Evolutionary conservation across 2,113 vertebrate genomes (phyloP), one percentile per base, ranked within the genome.

Genomic region (Oryzias melastigma): DNA sequence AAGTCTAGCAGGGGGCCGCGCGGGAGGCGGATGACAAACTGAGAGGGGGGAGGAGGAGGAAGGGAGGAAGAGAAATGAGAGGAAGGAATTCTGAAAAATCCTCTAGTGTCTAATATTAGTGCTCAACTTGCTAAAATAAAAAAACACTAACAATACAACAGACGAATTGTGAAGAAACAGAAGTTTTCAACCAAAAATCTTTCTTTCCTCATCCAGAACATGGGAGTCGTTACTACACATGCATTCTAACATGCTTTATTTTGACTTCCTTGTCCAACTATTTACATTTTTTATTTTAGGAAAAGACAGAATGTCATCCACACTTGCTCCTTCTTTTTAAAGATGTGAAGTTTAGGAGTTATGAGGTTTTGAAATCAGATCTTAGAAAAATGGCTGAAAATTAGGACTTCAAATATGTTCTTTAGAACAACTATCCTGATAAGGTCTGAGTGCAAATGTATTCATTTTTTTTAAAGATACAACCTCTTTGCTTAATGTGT

Each of bases 1-100:
- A 91, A 95, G 94, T 96, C 93, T 87, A 94, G 95, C 93, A 97
- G 91, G 94, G 95, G 94, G 93, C 96, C 94, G 90, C 94, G 95
- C 80, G 94, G 93, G 90, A 95, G 93, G 92, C 86, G 86, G 78
- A 82, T 81, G 84, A 85, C 84, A 87, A 86, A 89, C 86, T 89
- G 77, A 73, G 72, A 65, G 67, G 22, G 22, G 14, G 27, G 52
- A 16, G 58, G 59, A 14, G 41, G 78, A 81, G 76, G 83, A 41
- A n/a, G 48, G 82, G 78, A 85, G 85, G 81, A 75, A 85, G 75
- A 84, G 68, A 83, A 45, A 84, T 85, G 64, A 92, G 89, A 85
- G 77, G 93, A 92, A 89, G 92, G 93, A 91, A 54, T 58, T 68
- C 69, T 77, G 65, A 81, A 78, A 77, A 68, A 75, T 67, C 60